A percentile compares a stretch with the other conserved stretches of the same genome.
phyloP scores from a whole-genome alignment of 1,140 invertebrate genomes.

The Hycleus phaleratus region DNA sequence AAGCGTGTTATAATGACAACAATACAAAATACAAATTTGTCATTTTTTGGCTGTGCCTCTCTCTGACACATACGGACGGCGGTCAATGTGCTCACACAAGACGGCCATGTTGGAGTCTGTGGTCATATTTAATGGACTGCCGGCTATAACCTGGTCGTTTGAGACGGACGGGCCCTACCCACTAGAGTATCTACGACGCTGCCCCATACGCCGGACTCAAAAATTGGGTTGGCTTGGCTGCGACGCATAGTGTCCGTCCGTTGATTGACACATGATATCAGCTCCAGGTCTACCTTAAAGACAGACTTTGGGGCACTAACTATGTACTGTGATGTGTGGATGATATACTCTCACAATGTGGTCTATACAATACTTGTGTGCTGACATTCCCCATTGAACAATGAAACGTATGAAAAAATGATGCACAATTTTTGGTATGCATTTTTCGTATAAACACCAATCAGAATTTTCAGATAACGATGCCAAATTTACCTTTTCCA shows the following conservation, averaged over 20 bases:
- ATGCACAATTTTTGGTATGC: conserved; percentile 26
- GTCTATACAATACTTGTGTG: conserved; percentile 6
- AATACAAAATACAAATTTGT: conserved; percentile 19
- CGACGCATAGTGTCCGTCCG: conserved; percentile 17
- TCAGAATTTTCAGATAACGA: conserved; percentile 17
- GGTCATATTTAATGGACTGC: conserved; percentile 28
- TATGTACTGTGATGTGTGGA: conserved; percentile 4
- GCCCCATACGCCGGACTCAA: conserved; percentile 14
- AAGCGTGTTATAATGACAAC: conserved; percentile 35
- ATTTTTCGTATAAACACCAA: conserved; percentile 24
- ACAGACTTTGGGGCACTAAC: conserved; percentile 12
- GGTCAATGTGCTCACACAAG: conserved; percentile 16
- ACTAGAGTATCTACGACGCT: conserved; percentile 49
- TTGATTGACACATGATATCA: not conserved
- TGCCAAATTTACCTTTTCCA: conserved; percentile 15
- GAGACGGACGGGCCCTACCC: conserved; percentile 25
- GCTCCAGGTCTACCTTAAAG: conserved; percentile 8
- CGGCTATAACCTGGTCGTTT: conserved; percentile 33
- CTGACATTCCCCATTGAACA: conserved; percentile 14
- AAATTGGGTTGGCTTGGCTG: conserved; percentile 53
- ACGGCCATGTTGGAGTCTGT: conserved; percentile 34
- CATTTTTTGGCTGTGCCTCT: conserved; percentile 41
- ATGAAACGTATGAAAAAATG: not conserved
- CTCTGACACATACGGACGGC: conserved; percentile 6
- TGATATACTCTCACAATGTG: not conserved